Percentiles rank a stretch among this genome's conserved stretches.
Conservation (phyloP, 2,797 vertebrate genomes). For the Rhinogobio ventralis region DNA sequence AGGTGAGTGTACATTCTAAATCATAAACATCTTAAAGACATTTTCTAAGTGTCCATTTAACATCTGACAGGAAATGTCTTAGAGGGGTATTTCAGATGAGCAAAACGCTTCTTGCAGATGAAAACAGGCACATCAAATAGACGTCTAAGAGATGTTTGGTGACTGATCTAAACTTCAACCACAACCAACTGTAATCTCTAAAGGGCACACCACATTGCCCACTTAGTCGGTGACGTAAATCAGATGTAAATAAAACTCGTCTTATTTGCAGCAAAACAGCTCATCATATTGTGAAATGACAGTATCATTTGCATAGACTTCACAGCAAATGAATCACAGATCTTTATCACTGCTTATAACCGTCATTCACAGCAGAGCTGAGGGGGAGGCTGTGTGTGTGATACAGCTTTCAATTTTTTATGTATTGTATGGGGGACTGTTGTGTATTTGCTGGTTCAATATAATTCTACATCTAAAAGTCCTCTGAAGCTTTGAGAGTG, state of each 20-base stretch:
- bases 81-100: no score
- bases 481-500: slow-evolving; percentile 13
- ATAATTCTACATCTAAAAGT: slow-evolving; percentile 5
- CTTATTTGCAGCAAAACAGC: neutral
- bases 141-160: neutral
- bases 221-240: neutral
- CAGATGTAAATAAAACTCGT: neutral
- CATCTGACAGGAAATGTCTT: no score
- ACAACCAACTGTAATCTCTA: neutral
- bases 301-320: slow-evolving; percentile 2
- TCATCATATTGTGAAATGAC: neutral
- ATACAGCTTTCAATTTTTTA: neutral
- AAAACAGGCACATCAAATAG: no score
- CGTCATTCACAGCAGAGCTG: neutral
- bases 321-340: neutral
- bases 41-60: no score
- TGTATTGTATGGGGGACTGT: neutral
- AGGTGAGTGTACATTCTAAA: no score
- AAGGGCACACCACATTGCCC: neutral
- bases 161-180: neutral
- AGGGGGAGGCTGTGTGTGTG: neutral
- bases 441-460: slow-evolving; percentile 22
- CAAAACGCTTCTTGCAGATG: no score
- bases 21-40: no score
- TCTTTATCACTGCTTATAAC: neutral